phyloP scores from a whole-genome alignment of 2,797 vertebrate genomes.

The Labeo calbasu region DNA sequence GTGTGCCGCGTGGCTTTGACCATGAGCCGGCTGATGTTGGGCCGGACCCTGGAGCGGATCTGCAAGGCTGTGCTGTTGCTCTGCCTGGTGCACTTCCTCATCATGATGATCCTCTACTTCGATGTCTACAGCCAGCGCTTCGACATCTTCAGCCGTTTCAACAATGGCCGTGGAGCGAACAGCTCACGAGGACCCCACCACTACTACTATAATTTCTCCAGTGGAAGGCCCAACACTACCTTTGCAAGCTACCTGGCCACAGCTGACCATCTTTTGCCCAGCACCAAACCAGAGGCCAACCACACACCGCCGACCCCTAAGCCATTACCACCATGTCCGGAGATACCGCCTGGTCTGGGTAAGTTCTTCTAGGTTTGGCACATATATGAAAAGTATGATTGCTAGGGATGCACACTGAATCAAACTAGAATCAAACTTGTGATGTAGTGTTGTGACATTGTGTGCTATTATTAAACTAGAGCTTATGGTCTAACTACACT shows the following conservation, averaged over 20 bases:
- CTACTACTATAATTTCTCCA: conserved; percentile 86
- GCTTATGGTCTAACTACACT: background rate
- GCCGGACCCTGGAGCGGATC: conserved; percentile 98
- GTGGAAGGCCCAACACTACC: conserved; percentile 84
- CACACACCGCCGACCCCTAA: conserved; percentile 80
- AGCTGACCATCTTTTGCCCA: conserved; percentile 82
- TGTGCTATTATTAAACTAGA: background rate
- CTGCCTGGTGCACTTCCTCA: conserved; percentile 96
- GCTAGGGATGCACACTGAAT: background rate
- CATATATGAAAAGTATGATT: background rate
- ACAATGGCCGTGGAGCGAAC: conserved; percentile 79
- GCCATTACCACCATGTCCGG: conserved; percentile 90
- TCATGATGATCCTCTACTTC: conserved; percentile 98
- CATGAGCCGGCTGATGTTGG: conserved; percentile 99
- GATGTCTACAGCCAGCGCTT: conserved; percentile 96
- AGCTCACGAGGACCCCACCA: conserved; percentile 76
- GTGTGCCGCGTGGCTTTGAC: conserved; percentile 74
- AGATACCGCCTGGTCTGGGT: conserved; percentile 91
- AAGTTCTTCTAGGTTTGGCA: conserved; percentile 67
- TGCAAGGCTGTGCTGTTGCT: conserved; percentile 98
- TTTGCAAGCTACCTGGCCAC: conserved; percentile 81
- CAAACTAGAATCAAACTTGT: background rate
- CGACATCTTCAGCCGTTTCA: conserved; percentile 98
- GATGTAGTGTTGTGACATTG: background rate
- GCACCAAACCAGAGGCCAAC: conserved; percentile 79